These are phyloP conservation scores for Phyllopteryx taeniolatus DNA, from an alignment of 2,113 vertebrate genomes.

Conservation along the genomic window DNA sequence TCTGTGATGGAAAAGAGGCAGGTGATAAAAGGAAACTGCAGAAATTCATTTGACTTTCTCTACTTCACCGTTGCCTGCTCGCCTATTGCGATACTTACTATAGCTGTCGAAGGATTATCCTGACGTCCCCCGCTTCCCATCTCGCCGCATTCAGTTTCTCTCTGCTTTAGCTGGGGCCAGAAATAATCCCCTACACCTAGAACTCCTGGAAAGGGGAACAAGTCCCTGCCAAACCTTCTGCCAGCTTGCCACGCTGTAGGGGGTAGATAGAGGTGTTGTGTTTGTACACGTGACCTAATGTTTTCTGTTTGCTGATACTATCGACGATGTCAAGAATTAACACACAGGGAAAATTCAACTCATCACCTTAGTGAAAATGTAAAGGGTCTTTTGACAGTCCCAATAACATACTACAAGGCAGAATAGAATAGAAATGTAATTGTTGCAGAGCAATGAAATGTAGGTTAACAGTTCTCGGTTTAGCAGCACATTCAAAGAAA, in stretches of 20 bases:
- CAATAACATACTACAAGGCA: not conserved
- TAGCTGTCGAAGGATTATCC: conserved; percentile 44
- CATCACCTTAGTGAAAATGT: not conserved
- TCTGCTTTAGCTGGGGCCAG: conserved; percentile 5
- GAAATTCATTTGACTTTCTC: conserved; percentile 50
- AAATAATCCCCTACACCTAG: conserved; percentile 32
- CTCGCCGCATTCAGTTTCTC: conserved; percentile 12
- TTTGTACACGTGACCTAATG: conserved; percentile 2
- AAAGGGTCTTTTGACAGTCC: not conserved
- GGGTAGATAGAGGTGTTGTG: conserved; percentile 40
- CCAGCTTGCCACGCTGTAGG: conserved; percentile 32
- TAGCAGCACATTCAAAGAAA: not conserved
- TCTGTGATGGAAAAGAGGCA: conserved; percentile 46
- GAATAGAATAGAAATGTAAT: not conserved
- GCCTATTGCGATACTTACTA: conserved; percentile 26
- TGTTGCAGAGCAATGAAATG: not conserved
- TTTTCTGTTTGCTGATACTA: conserved; percentile 17
- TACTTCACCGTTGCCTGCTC: conserved; percentile 22
- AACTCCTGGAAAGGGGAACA: conserved; percentile 38
- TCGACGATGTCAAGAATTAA: conserved; percentile 6
- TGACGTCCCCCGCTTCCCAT: conserved; percentile 26
- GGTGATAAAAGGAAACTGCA: conserved; percentile 55
- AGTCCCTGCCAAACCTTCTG: conserved; percentile 35
- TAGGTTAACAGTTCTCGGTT: not conserved
- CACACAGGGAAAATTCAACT: not conserved